phyloP scores from a whole-genome alignment of 2,888 invertebrate species.

The Punctoribates punctum region DNA sequence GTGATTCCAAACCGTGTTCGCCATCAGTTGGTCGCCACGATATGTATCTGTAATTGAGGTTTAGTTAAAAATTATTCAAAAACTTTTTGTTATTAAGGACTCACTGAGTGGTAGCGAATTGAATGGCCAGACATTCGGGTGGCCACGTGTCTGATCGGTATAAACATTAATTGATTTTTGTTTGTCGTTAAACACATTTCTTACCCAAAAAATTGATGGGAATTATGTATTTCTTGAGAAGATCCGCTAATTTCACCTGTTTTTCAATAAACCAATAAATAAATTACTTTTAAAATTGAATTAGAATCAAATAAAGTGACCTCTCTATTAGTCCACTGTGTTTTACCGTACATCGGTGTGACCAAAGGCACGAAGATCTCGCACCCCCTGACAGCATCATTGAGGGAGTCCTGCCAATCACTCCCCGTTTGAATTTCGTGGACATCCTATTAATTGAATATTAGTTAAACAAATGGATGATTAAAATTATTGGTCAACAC shows the following conservation, averaged over 20 bases:
- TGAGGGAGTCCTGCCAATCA: slow-evolving; percentile 55
- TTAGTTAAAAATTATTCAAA: no score
- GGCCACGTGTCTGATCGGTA: slow-evolving; percentile 52
- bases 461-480: not conserved
- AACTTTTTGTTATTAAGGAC: not conserved
- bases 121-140: slow-evolving; percentile 54
- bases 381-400: slow-evolving; percentile 54
- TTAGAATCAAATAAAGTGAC: slow-evolving; percentile 42
- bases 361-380: slow-evolving; percentile 54
- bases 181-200: not conserved
- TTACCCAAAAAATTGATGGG: slow-evolving; percentile 52
- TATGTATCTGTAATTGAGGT: no score
- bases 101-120: slow-evolving; percentile 55
- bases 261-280: not conserved
- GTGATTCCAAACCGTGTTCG: no score
- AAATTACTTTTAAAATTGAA: not conserved
- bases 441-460: slow-evolving; percentile 50
- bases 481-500: no score
- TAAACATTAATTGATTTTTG: no score
- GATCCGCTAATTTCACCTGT: slow-evolving; percentile 54
- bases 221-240: slow-evolving; percentile 54
- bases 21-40: no score
- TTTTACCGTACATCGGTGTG: slow-evolving; percentile 53
- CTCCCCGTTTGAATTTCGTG: slow-evolving; percentile 54
- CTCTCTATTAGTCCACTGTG: slow-evolving; percentile 56